Conservation (phyloP, 2,113 vertebrate species). For the Mastomys natalensis region DNA sequence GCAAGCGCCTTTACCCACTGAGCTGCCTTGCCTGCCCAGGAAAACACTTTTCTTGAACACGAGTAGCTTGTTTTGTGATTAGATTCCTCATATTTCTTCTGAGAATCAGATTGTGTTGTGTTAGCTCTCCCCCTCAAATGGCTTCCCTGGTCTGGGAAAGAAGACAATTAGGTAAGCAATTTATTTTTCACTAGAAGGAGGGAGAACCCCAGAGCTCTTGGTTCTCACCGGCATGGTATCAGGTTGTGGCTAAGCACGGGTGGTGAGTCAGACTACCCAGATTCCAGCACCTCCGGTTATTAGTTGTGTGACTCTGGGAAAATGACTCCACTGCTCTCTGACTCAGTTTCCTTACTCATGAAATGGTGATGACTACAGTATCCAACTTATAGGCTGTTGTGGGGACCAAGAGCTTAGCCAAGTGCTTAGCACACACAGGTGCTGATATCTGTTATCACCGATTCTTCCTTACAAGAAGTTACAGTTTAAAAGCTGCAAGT, state of each 20-base stretch:
- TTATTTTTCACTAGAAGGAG: not conserved
- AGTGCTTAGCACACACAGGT: not conserved
- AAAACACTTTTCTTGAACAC: not conserved
- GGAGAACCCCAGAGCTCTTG: not conserved
- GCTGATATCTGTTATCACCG: not conserved
- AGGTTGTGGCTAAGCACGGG: not conserved
- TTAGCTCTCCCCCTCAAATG: not conserved
- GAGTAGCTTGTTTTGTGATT: slow-evolving; percentile 21
- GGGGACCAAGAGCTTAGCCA: not conserved
- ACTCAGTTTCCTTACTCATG: slow-evolving; percentile 15
- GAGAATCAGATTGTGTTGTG: not conserved
- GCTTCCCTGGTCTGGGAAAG: not conserved
- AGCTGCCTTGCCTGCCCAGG: not conserved
- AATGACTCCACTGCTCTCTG: not conserved
- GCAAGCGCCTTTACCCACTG: not conserved
- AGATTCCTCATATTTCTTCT: not conserved
- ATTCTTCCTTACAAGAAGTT: slow-evolving; percentile 2
- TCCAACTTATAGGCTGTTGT: no score
- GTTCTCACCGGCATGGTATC: not conserved
- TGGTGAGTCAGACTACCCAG: not conserved
- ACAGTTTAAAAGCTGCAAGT: not conserved
- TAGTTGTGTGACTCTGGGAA: not conserved
- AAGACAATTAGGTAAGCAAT: not conserved
- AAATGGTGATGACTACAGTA: not conserved
- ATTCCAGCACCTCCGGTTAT: not conserved